Percentiles rank a stretch among this genome's conserved stretches.
phyloP scores from a whole-genome alignment of 2,797 vertebrate genomes.

The Phyllotis vaccarum region DNA sequence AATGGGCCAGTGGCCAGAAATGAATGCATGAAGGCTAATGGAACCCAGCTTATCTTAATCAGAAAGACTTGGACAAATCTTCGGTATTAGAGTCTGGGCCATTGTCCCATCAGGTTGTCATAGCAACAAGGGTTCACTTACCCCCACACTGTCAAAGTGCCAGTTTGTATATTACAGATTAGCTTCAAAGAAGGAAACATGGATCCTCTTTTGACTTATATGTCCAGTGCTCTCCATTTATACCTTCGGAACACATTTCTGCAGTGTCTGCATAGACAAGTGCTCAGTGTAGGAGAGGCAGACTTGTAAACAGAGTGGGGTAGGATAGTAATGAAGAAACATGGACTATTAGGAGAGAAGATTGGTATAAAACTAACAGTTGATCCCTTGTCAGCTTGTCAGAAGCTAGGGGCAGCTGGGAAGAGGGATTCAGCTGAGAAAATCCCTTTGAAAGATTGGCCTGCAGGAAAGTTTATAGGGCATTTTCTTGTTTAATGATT shows the following conservation, averaged over 20 bases:
- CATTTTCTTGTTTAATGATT: neutral
- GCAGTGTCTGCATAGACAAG: neutral
- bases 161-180: neutral
- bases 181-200: constrained; percentile 25
- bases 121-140: neutral
- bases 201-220: neutral
- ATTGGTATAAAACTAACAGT: neutral
- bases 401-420: too few relatives aligned
- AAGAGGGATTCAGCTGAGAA: neutral
- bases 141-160: neutral
- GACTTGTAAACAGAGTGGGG: neutral
- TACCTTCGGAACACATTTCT: neutral
- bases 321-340: neutral
- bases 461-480: neutral
- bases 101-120: neutral
- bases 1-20: neutral
- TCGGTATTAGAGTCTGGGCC: neutral
- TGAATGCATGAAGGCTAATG: neutral
- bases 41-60: neutral
- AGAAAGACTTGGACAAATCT: constrained; percentile 20
- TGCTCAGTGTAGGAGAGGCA: neutral
- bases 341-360: neutral
- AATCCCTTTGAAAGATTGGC: neutral
- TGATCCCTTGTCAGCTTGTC: neutral
- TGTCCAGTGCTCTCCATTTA: neutral